Percentiles rank a stretch among this genome's conserved stretches.
These are phyloP conservation scores for Ophraella communa DNA, from an alignment of 2,888 invertebrate genomes.

Conservation along the genomic window DNA sequence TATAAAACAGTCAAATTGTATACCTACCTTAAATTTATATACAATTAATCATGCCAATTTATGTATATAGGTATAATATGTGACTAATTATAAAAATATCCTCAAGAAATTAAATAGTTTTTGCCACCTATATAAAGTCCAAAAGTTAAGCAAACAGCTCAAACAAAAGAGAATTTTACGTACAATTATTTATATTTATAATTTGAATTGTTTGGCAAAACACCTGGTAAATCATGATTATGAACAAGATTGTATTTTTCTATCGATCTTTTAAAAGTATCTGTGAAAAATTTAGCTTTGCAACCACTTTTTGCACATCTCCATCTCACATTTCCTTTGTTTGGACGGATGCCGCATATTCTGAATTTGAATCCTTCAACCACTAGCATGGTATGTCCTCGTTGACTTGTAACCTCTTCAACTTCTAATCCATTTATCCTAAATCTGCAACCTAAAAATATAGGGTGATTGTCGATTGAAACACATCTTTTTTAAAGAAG, in stretches of 20 bases:
- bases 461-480: not conserved
- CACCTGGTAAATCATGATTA: not conserved
- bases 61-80: too few species aligned
- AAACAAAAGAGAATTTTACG: too few species aligned
- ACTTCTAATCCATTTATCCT: not conserved
- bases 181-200: too few species aligned
- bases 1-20: too few species aligned
- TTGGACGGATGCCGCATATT: constrained; percentile 1
- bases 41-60: too few species aligned
- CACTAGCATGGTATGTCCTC: not conserved
- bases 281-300: constrained; percentile 10
- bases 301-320: constrained; percentile 1
- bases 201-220: too few species aligned
- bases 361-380: constrained; percentile 1
- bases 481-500: not conserved
- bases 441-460: not conserved
- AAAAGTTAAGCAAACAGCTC: too few species aligned
- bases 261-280: not conserved
- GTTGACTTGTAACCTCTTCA: not conserved
- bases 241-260: not conserved
- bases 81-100: too few species aligned
- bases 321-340: constrained; percentile 3
- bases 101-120: too few species aligned
- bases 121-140: too few species aligned
- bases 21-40: too few species aligned